Percentiles rank a stretch among this genome's conserved stretches.
Evolutionary conservation across 2,797 vertebrate genomes (phyloP).

Genomic region (Peromyscus nudipes): DNA sequence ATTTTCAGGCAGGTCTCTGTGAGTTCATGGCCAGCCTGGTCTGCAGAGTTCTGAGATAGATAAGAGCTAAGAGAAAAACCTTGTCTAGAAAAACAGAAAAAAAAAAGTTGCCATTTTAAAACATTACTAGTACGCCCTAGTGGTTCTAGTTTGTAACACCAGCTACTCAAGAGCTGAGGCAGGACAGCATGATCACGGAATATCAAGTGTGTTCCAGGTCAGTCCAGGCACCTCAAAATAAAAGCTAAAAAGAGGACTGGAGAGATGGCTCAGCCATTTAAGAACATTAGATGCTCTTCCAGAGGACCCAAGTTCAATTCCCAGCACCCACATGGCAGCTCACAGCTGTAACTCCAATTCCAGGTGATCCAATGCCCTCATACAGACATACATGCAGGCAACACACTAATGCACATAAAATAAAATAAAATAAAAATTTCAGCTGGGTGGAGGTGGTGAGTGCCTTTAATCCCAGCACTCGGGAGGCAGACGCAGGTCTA

Average conservation of each 20-base stretch:
- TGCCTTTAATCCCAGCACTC: background rate
- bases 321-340: background rate
- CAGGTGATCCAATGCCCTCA: background rate
- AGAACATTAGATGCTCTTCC: background rate
- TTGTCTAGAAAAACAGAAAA: background rate
- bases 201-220: background rate
- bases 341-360: background rate
- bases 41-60: background rate
- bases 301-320: background rate
- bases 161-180: background rate
- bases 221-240: background rate
- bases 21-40: background rate
- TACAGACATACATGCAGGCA: background rate
- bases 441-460: background rate
- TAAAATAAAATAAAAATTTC: background rate
- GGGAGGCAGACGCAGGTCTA: background rate
- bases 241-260: background rate
- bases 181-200: background rate
- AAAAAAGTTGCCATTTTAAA: background rate
- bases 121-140: background rate
- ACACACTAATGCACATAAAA: background rate
- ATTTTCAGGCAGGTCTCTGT: background rate
- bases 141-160: background rate
- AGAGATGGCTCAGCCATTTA: background rate
- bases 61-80: background rate